Evolutionary conservation across 2,113 vertebrate genomes (phyloP), one percentile per base, ranked within the genome.

Genomic region (Mastomys coucha): DNA sequence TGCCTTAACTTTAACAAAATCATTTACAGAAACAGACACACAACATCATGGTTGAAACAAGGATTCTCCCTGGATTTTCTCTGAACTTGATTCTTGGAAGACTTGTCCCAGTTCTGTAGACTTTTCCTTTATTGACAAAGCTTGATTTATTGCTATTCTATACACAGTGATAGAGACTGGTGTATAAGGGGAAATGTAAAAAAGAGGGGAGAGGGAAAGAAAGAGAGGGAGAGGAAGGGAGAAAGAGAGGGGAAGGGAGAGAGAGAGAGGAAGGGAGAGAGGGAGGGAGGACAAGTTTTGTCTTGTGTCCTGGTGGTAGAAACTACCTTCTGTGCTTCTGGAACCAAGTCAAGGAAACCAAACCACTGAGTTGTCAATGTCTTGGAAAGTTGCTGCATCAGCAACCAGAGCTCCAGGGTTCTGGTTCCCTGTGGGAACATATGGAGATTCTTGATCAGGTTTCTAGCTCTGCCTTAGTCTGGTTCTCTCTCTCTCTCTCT

Each of bases 241-340:
- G 13, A 0, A 5, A 31, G 2, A 7, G 28, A 17, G 6, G 0
- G 14, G 10, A 2, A 0, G 4, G 0, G 49, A 8, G 16, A 10
- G 3, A 3, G 14, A 33, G 16, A 0, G 28, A 33, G 2, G 1
- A 2, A 22, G 17, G 7, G 70, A 72, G 16, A 33, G 10, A 19
- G 4, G 2, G 4, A 45, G 22, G 14, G 31, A 2, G 33, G 33
- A 70, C 49, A 45, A 31, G 11, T 73, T 49, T 73, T 91, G 19
- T 36, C 33, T 81, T 1, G 0, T 5, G 28, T 87, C 42, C 67
- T 91, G 31, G 28, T 20, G 13, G 36, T 49, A 39, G 60, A 63
- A 63, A 53, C 63, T 24, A 14, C 87, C 75, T 97, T 91, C 95
- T 36, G 36, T 88, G 51, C 69, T 45, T 0, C 17, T 70, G 90